These are phyloP conservation scores for Habrosyne pyritoides DNA, from an alignment of 2,888 invertebrate species.

Conservation along the genomic window DNA sequence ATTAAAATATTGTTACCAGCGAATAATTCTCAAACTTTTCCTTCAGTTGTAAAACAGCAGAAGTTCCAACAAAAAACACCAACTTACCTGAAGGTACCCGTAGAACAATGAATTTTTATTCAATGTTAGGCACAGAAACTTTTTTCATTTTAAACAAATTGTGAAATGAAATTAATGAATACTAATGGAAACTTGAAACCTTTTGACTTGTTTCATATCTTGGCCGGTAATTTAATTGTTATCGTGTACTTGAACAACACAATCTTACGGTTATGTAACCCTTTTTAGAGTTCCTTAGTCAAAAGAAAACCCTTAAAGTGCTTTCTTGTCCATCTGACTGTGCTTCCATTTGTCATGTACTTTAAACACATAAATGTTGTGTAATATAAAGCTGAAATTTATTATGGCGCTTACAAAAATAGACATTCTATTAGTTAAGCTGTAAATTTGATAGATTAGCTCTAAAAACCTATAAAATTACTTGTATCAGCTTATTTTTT, in stretches of 20 bases:
- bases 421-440: no score
- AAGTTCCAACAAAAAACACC: constrained; percentile 1
- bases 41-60: constrained; percentile 4
- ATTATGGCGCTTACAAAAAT: no score
- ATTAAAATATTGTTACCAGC: background rate
- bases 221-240: constrained; percentile 10
- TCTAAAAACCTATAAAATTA: no score
- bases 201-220: constrained; percentile 18
- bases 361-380: no score
- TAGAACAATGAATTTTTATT: constrained; percentile 9
- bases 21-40: background rate
- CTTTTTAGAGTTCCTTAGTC: no score
- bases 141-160: constrained; percentile 17
- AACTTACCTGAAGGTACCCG: background rate
- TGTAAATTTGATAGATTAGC: no score
- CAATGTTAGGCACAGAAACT: constrained; percentile 26
- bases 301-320: no score
- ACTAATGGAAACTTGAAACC: constrained; percentile 24
- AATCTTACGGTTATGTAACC: constrained; percentile 11
- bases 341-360: no score
- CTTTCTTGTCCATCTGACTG: no score
- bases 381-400: no score
- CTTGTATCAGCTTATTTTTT: no score
- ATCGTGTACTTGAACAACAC: constrained; percentile 15
- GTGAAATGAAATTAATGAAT: constrained; percentile 27